A percentile compares a stretch with the other conserved stretches of the same genome.
Evolutionary conservation across 2,797 vertebrate genomes (phyloP).

Genomic region (Apogon talboti): DNA sequence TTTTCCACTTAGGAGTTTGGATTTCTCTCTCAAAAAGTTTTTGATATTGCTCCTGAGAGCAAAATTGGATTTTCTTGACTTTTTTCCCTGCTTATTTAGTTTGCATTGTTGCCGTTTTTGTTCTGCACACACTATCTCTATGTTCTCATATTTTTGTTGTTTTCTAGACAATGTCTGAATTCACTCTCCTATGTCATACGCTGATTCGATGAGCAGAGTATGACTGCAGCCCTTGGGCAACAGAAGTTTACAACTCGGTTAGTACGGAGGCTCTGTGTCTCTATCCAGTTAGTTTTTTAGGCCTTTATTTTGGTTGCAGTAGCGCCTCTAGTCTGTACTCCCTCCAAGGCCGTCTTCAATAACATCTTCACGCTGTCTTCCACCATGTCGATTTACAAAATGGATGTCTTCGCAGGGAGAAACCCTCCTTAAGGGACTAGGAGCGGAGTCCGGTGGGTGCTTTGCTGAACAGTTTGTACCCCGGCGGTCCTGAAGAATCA

Average conservation of each 20-base stretch:
- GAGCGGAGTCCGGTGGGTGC: slow-evolving; percentile 20
- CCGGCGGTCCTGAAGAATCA: slow-evolving; percentile 23
- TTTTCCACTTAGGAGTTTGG: slow-evolving; percentile 3
- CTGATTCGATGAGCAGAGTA: slow-evolving; percentile 67
- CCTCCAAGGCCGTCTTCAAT: slow-evolving; percentile 31
- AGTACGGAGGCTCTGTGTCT: slow-evolving; percentile 41
- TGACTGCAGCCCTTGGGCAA: slow-evolving; percentile 54
- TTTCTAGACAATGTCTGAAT: slow-evolving; percentile 48
- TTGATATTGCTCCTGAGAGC: slow-evolving; percentile 54
- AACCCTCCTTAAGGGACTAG: slow-evolving; percentile 24
- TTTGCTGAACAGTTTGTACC: slow-evolving; percentile 13
- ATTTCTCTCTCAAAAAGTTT: slow-evolving; percentile 36
- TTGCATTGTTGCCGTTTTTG: slow-evolving; percentile 28
- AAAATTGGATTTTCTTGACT: slow-evolving; percentile 38
- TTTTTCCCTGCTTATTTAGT: slow-evolving; percentile 44
- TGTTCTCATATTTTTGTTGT: slow-evolving; percentile 17
- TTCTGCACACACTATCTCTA: not conserved
- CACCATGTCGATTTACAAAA: slow-evolving; percentile 59
- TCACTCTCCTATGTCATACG: slow-evolving; percentile 37
- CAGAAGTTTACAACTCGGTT: slow-evolving; percentile 76
- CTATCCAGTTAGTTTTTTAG: slow-evolving; percentile 47
- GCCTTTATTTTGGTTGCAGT: slow-evolving; percentile 41
- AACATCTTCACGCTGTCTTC: slow-evolving; percentile 35
- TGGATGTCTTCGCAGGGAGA: slow-evolving; percentile 45
- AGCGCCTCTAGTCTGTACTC: slow-evolving; percentile 13